Evolutionary conservation across 2,888 invertebrate species (phyloP).

Genomic region (Apamea monoglypha): DNA sequence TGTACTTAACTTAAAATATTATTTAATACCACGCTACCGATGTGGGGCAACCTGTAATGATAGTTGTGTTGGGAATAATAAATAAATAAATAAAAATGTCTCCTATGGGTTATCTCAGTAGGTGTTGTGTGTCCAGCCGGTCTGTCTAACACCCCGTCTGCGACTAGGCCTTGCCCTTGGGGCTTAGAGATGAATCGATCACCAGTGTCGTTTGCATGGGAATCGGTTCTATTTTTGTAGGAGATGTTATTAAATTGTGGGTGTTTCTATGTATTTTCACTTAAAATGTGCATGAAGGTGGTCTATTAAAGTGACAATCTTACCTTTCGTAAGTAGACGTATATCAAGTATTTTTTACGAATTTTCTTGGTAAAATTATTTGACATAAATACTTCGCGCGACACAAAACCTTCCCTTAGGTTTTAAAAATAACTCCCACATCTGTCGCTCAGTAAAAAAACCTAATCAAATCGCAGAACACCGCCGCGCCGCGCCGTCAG

Average conservation of each 20-base stretch:
- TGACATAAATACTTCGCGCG: background rate
- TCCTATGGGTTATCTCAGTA: constrained; percentile 49
- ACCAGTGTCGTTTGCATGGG: constrained; percentile 51
- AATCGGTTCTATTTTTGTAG: constrained; percentile 39
- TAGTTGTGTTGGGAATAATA: too few relatives aligned
- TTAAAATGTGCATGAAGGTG: background rate
- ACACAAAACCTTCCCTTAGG: background rate
- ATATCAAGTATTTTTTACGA: too few relatives aligned
- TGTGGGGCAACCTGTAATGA: too few relatives aligned
- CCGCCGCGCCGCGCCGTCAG: background rate
- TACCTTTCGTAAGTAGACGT: background rate
- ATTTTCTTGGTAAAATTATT: background rate
- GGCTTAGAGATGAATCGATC: constrained; percentile 60
- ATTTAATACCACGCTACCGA: too few relatives aligned
- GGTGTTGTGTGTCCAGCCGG: constrained; percentile 59
- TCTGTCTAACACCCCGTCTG: constrained; percentile 72
- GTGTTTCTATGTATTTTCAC: background rate
- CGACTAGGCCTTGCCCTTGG: constrained; percentile 68
- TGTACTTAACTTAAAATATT: too few relatives aligned
- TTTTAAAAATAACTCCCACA: constrained; percentile 14
- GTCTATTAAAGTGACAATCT: background rate
- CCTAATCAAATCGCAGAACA: constrained; percentile 19
- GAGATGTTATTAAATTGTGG: constrained; percentile 10
- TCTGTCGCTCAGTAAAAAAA: constrained; percentile 19
- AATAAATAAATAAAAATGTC: too few relatives aligned